phyloP scores from a whole-genome alignment of 2,888 invertebrate species.

The Acronicta psi region DNA sequence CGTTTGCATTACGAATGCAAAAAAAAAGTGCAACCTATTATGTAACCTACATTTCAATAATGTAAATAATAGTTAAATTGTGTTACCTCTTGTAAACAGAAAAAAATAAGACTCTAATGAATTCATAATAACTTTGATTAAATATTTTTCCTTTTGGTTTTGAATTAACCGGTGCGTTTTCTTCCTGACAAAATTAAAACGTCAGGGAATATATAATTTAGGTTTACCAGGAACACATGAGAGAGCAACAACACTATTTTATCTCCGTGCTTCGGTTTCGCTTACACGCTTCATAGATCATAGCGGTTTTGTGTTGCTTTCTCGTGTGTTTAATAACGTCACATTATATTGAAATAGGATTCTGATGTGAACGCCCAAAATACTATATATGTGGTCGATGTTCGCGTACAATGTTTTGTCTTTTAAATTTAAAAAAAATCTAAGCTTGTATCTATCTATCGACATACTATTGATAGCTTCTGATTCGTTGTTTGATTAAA shows the following conservation, averaged over 20 bases:
- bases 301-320: conserved; percentile 55
- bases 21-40: not conserved
- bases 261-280: conserved; percentile 57
- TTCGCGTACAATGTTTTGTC: conserved; percentile 82
- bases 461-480: conserved; percentile 5
- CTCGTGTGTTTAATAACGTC: conserved; percentile 39
- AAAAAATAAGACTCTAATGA: not conserved
- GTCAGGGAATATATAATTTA: not conserved
- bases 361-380: conserved; percentile 73
- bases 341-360: conserved; percentile 8
- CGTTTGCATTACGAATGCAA: conserved; percentile 67
- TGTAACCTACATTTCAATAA: no score
- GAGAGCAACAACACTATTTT: conserved; percentile 54
- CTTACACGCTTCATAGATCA: conserved; percentile 64
- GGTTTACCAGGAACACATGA: conserved; percentile 30
- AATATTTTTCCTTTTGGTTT: not conserved
- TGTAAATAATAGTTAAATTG: no score
- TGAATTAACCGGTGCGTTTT: not conserved
- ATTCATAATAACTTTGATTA: no score
- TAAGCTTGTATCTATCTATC: no score
- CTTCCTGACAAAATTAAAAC: not conserved
- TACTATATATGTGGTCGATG: conserved; percentile 77
- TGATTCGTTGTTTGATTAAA: conserved; percentile 3
- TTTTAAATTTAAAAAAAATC: conserved; percentile 36
- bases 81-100: not conserved